A percentile compares a stretch with the other conserved stretches of the same genome.
phyloP scores from a whole-genome alignment of 2,888 invertebrate species.

The Uloborus plumipes region DNA sequence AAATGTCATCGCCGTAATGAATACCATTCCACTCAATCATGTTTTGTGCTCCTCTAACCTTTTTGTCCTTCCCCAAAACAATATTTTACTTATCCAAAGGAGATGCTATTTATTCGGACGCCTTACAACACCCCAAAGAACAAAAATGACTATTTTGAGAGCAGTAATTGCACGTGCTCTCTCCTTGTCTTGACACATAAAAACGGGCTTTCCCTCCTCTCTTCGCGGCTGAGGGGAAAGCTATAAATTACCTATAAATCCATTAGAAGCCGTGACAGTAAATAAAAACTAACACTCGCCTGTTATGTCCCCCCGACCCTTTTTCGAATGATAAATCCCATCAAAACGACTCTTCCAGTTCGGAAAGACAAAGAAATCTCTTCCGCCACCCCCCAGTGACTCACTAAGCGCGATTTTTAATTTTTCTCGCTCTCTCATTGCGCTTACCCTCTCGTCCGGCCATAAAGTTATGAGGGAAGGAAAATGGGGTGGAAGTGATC shows the following conservation, averaged over 20 bases:
- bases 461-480: background rate
- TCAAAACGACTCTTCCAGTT: constrained; percentile 36
- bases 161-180: constrained; percentile 5
- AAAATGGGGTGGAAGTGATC: too few relatives aligned
- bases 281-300: constrained; percentile 45
- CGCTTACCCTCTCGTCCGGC: background rate
- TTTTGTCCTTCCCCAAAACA: too few relatives aligned
- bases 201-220: background rate
- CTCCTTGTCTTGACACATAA: constrained; percentile 17
- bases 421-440: constrained; percentile 9
- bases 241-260: constrained; percentile 53
- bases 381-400: constrained; percentile 15
- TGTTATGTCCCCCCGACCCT: constrained; percentile 36
- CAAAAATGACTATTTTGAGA: too few relatives aligned
- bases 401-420: constrained; percentile 11
- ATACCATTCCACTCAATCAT: too few relatives aligned
- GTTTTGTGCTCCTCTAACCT: too few relatives aligned
- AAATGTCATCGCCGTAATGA: too few relatives aligned
- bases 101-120: too few relatives aligned
- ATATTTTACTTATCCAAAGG: too few relatives aligned
- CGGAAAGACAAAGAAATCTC: constrained; percentile 30
- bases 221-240: constrained; percentile 12
- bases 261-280: constrained; percentile 43
- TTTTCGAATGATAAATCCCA: constrained; percentile 51
- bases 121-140: too few relatives aligned